phyloP scores from a whole-genome alignment of 2,797 vertebrate genomes.

The Nyctalus aviator region DNA sequence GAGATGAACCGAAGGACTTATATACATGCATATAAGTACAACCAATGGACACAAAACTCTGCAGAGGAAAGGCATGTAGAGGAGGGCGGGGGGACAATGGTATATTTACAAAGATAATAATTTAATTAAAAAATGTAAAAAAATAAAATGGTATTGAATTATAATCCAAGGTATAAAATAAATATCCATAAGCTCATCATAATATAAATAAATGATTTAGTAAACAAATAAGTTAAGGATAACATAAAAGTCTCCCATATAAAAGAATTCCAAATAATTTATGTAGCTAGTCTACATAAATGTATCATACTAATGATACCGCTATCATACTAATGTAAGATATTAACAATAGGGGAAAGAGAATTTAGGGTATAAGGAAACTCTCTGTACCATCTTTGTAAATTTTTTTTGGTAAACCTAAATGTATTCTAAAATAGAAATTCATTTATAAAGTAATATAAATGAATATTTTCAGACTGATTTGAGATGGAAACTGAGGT shows the following conservation, averaged over 20 bases:
- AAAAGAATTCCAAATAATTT: background rate
- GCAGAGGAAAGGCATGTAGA: no score
- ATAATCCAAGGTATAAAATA: background rate
- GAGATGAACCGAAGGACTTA: no score
- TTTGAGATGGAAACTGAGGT: background rate
- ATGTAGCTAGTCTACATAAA: background rate
- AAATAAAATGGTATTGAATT: background rate
- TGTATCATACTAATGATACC: background rate
- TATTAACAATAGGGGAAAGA: background rate
- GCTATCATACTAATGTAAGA: background rate
- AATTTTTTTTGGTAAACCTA: conserved; percentile 12
- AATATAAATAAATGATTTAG: background rate
- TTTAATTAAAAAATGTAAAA: background rate
- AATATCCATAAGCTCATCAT: background rate
- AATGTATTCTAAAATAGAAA: conserved; percentile 7
- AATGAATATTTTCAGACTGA: background rate
- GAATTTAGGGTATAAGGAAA: background rate
- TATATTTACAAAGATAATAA: no score
- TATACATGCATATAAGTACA: no score
- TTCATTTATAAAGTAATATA: background rate
- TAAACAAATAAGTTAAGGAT: background rate
- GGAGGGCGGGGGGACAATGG: no score
- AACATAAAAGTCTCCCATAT: background rate
- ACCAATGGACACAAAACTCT: no score
- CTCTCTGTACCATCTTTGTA: background rate